Percentiles rank a stretch among this genome's conserved stretches.
Evolutionary conservation across 2,113 vertebrate genomes (phyloP).

Genomic region (Sisor rabdophorus): DNA sequence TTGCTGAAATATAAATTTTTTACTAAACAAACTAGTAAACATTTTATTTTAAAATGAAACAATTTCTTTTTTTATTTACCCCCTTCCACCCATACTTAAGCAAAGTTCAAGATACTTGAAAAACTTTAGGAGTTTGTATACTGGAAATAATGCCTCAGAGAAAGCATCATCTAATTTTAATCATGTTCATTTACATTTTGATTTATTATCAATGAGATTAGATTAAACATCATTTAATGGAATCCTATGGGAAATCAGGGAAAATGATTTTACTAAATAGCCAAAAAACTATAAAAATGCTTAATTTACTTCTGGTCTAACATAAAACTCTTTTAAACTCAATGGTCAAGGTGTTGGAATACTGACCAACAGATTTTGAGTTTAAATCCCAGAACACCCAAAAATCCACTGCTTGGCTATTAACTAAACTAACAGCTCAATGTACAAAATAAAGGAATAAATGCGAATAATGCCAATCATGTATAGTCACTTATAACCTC

Average conservation of each 20-base stretch:
- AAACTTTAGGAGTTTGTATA: neutral
- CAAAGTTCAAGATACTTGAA: neutral
- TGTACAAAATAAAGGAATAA: no score
- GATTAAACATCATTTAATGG: no score
- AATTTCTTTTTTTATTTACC: no score
- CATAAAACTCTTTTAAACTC: neutral
- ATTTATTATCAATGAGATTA: neutral
- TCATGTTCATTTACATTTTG: neutral
- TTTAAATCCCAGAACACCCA: no score
- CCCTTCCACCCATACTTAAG: neutral
- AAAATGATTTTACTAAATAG: neutral
- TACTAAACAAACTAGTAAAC: neutral
- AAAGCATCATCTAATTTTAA: neutral
- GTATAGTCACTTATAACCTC: no score
- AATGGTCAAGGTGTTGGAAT: neutral
- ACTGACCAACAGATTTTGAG: neutral
- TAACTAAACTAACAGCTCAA: no score
- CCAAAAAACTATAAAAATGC: neutral
- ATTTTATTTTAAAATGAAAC: neutral
- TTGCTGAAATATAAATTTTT: neutral
- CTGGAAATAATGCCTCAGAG: neutral
- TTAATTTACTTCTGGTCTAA: neutral
- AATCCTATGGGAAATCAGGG: neutral
- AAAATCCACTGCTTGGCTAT: no score
- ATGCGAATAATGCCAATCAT: no score